Conservation (phyloP, 1,140 invertebrate genomes). For the Drosophila repleta region DNA sequence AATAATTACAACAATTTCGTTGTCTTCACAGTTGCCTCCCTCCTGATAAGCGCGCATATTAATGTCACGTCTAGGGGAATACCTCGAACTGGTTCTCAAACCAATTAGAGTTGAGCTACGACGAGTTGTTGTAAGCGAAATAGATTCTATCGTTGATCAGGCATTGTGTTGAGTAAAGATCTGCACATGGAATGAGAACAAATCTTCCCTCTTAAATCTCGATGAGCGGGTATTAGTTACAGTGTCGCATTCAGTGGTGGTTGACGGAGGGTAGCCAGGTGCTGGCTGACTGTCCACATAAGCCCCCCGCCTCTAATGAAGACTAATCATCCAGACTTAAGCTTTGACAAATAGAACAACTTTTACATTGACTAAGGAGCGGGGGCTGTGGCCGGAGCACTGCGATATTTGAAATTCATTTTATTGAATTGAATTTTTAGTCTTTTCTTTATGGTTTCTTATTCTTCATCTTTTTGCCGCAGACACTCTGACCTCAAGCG, state of each 20-base stretch:
- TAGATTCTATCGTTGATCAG: too few species aligned
- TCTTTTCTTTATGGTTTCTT: constrained; percentile 3
- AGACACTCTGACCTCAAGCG: constrained; percentile 47
- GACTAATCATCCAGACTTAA: constrained; percentile 47
- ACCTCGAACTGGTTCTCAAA: too few species aligned
- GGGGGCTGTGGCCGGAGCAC: constrained; percentile 11
- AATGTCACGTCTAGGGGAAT: too few species aligned
- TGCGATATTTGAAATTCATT: constrained; percentile 71
- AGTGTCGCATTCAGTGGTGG: neutral
- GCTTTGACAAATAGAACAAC: constrained; percentile 67
- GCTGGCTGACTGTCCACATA: neutral
- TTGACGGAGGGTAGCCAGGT: neutral
- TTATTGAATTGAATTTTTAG: constrained; percentile 58
- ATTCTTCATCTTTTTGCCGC: constrained; percentile 26
- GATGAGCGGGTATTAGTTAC: too few species aligned
- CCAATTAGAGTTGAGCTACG: too few species aligned
- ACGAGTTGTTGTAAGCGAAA: too few species aligned
- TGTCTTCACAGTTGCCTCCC: neutral
- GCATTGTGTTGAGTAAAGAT: too few species aligned
- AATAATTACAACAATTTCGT: constrained; percentile 31
- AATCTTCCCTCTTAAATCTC: too few species aligned
- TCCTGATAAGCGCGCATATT: neutral
- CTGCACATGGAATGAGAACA: too few species aligned
- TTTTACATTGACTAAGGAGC: constrained; percentile 44
- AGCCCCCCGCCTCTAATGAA: constrained; percentile 46